Conservation (phyloP, 2,113 vertebrate species). For the Papio anubis region DNA sequence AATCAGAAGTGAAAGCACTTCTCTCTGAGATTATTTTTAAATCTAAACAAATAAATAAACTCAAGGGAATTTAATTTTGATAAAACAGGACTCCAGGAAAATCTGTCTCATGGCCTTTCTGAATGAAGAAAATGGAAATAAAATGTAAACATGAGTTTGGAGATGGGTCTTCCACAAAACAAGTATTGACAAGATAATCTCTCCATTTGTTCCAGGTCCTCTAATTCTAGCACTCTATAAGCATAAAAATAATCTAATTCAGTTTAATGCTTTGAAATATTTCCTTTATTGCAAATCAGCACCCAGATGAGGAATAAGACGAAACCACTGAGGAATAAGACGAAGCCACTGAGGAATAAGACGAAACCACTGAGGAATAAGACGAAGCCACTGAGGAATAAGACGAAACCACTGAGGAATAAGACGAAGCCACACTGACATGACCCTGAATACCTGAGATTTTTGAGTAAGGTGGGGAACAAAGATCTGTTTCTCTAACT, state of each 20-base stretch:
- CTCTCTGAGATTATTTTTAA: background rate
- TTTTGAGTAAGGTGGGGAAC: constrained; percentile 59
- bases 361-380: background rate
- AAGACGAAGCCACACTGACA: constrained; percentile 1
- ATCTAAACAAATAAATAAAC: background rate
- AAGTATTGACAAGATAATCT: background rate
- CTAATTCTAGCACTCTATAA: background rate
- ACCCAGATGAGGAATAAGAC: constrained; percentile 18
- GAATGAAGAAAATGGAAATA: background rate
- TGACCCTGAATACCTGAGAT: constrained; percentile 62
- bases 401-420: background rate
- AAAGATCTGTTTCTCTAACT: constrained; percentile 70
- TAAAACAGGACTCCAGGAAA: background rate
- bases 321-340: constrained; percentile 12
- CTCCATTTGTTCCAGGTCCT: background rate
- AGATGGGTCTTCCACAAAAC: background rate
- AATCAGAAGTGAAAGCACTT: background rate
- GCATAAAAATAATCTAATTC: background rate
- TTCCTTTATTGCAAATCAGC: constrained; percentile 61
- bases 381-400: constrained; percentile 22
- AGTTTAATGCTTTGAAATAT: constrained; percentile 37
- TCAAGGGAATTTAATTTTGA: background rate
- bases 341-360: constrained; percentile 18
- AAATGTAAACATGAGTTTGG: background rate
- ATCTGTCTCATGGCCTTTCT: background rate